Base-by-base conservation (phyloP, 2,797 vertebrate genomes). In the Arnoldichthys spilopterus region DNA sequence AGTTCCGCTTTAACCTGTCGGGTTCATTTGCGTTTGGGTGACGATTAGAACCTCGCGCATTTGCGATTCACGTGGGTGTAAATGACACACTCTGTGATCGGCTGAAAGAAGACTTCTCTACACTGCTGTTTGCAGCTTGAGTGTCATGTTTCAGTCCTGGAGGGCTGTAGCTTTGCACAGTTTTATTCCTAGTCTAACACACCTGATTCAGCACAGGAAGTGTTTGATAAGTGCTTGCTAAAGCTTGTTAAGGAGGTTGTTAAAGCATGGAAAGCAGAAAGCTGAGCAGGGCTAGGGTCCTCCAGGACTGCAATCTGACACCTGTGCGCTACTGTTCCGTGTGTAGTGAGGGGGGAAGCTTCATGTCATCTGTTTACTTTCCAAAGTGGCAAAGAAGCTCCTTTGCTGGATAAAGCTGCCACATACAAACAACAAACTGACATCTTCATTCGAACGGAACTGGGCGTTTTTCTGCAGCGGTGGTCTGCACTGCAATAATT, bases 141-240 rank as follows among this genome's bases (percentile, higher is more conserved):
- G 43, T 6, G 30, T 56, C 47, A 24, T 40, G 20, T 26, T 53
- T 28, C 68, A 24, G 18, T 34, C 6, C 12, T 64, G 24, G n/a
- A 71, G 49, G 26, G 69, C 24, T 24, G 24, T 56, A 16, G 56
- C 47, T 43, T 43, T 16, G 47, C 53, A 22, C 15, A 26, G 4
- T 22, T 40, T 32, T 30, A 2, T 37, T 15, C 22, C 30, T 28
- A n/a, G n/a, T 40, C 28, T 24, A 54, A 47, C 54, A 32, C 8
- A 53, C 16, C 58, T 62, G 45, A 63, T 32, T 72, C 59, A 54
- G 61, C 63, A 45, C 54, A 78, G 61, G 62, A 58, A 22, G 40
- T 2, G 9, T 67, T 73, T 49, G 16, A 49, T 73, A 45, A 58
- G 47, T 58, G 53, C 37, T 45, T 7, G 4, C 43, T 45, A 45